Evolutionary conservation across 2,113 vertebrate genomes (phyloP).

Genomic region (Labeo catla): DNA sequence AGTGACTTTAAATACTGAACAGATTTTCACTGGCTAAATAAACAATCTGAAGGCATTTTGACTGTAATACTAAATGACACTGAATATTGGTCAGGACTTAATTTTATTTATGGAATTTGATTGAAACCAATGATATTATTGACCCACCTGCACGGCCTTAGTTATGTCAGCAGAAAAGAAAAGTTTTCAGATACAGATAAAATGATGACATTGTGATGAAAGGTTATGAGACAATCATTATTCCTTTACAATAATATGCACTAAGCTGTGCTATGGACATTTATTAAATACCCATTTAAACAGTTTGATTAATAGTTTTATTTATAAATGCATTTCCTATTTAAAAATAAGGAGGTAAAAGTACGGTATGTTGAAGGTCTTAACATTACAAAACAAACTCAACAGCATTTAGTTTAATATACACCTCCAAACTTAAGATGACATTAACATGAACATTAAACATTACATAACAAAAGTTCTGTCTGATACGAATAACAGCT

Average conservation of each 20-base stretch:
- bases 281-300: neutral
- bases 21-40: neutral
- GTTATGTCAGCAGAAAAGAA: slow-evolving; percentile 21
- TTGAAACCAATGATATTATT: slow-evolving; percentile 20
- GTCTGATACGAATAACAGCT: neutral
- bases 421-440: neutral
- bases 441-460: too few relatives aligned
- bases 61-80: neutral
- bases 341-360: neutral
- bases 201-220: neutral
- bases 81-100: neutral
- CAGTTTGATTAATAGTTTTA: neutral
- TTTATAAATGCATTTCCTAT: neutral
- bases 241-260: neutral
- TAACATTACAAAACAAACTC: neutral
- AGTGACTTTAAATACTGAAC: neutral
- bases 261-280: neutral
- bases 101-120: neutral
- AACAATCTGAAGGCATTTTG: neutral
- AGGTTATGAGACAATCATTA: neutral
- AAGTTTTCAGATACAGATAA: slow-evolving; percentile 1
- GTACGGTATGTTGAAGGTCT: neutral
- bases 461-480: neutral
- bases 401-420: neutral
- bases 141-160: slow-evolving; percentile 10